Evolutionary conservation across 2,888 invertebrate genomes (phyloP), one percentile per base, ranked within the genome.

Genomic region (Trissolcus japonicus): DNA sequence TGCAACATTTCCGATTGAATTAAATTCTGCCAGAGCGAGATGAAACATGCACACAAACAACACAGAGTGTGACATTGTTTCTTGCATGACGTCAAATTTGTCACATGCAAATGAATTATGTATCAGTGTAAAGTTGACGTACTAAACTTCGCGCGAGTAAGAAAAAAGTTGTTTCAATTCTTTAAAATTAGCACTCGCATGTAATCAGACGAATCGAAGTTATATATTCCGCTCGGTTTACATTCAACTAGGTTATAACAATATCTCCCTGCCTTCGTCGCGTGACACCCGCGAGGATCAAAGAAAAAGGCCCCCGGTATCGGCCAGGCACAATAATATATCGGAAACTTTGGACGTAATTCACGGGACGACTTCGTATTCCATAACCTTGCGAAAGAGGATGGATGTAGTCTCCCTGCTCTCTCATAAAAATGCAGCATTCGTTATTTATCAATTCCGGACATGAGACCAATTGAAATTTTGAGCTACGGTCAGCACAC

Each of bases 401-500:
- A 76, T 68, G 60, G 63, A 53, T 63, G 54, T 43, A 6, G 7
- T 25, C 54, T 17, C 17, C 14, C 43, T 51, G 17, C 21, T 17
- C 4, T 41, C 69, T 66, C 60, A 76, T 71, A 57, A 71, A 76
- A 71, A 76, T 66, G 54, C 76, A 71, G 66, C 71, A 66, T 71
- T 69, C 71, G 71, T 76, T 71, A 76, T 76, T 71, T 76, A 76
- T 76, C 65, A 76, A 76, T 76, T 76, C 76, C 61, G 60, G 76
- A 71, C 76, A 69, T 65, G 69, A 56, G 76, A 65, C 56, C 76
- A 69, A 69, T 76, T 76, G 69, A 76, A 76, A 65, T 69, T 75
- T 76, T 76, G 59, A 76, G 74, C 74, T 67, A 67, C 67, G 73
- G 73, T 73, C 73, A 72, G 46, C 35, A 56, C 59, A 46, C 68